Evolutionary conservation across 1,140 invertebrate genomes (phyloP), one percentile per base, ranked within the genome.

Genomic region (Drosophila ambigua): DNA sequence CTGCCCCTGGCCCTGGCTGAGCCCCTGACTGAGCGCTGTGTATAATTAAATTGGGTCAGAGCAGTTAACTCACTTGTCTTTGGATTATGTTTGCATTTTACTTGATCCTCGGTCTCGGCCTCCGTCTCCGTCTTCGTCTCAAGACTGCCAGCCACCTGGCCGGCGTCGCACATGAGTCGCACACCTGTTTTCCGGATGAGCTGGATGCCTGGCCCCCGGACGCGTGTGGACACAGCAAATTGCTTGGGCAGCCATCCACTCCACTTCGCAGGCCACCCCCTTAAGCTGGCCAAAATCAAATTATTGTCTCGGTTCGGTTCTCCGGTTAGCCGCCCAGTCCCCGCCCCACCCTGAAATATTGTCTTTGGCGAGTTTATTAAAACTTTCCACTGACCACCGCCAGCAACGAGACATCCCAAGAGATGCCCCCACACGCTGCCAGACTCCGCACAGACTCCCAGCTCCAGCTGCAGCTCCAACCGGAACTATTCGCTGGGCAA

Each of bases 41-140:
- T 88, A 78, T 88, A 88, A 88, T 88, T 88, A 88, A 88, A 88
- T 88, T 88, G 83, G 83, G 83, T 88, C 83, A 88, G 71, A 77
- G 60, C 79, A 77, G 83, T 88, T 88, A 88, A 79, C 83, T 88
- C 79, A 88, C 83, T 88, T 88, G 83, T 88, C 83, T 79, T 72
- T 74, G 79, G 83, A 83, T 88, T 88, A 88, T 78, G 83, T 82
- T 83, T 83, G 79, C 84, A 88, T 88, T 78, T 69, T 58, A 88
- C 79, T 81, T 83, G 79, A 83, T 83, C 83, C 23, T 89, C 43
- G 54, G 73, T 54, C 61, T 52, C 51, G 66, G 57, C 23, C 23
- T 20, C 1, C 20, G 4, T 23, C 61, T 52, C 51, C 63, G 57
- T 15, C 23, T 20, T 0, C 20, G 4, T 23, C 13, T 20, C 8